Base-by-base conservation (phyloP, 2,888 invertebrate species). In the Eubasilissa splendida region DNA sequence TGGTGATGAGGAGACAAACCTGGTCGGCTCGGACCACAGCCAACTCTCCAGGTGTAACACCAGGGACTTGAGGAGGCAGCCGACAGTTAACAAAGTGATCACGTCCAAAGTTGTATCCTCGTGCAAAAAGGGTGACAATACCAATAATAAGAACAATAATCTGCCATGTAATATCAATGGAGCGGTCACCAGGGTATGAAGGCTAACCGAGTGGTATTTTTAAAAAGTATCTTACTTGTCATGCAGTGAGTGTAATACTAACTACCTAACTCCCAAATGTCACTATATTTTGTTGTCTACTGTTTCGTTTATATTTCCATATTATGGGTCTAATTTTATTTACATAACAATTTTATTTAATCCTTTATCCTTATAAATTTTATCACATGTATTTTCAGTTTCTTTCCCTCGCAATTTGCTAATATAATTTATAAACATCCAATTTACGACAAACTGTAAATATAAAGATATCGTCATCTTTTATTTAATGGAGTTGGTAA, bases 131-230 rank as follows among this genome's bases (percentile, higher is more conserved):
- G 80, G 66, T 22, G 60, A 63, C 8, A 70, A 71, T 11, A 70
- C 78, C 65, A 50, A 78, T 22, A 70, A 65, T 59, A 81, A 80
- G 59, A 84, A 82, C 58, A 84, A 81, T 63, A 84, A 84, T 14
- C 42, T 74, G 54, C 73, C 80, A 8, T 58, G 66, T 58, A 79
- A 76, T 50, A 63, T 76, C 1, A 84, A 84, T 54, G 84, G 84
- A 11, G 63, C 71, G 31, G 81, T 83, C 4, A 80, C 84, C 2
- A 81, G 77, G 63, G 80, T 84, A 66, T 84, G 79, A 80, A 77
- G 58, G 53, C 58, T 2, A 70, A 53, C 22, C 4, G 22, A 70
- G 52, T 12, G 14, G 12, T 22, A 33, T 68, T 52, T 68, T 42
- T 42, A n/a, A n/a, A n/a, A 42, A 42, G 42, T 42, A 42, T 42